Base-by-base conservation (phyloP, 2,888 invertebrate genomes). In the Noctua janthe region DNA sequence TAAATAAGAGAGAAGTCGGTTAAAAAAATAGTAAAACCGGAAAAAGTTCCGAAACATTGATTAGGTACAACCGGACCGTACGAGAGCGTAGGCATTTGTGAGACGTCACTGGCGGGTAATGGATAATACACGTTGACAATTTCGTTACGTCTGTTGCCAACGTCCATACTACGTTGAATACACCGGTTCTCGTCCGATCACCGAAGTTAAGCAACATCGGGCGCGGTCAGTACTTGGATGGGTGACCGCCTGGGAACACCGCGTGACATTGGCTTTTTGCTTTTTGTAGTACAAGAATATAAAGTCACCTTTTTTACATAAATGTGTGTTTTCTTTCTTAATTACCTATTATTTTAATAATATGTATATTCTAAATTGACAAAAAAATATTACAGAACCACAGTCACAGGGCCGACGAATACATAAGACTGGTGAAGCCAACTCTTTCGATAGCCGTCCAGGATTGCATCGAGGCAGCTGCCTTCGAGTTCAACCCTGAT, bases 361-460 rank as follows among this genome's bases (percentile, higher is more conserved):
- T 20, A 20, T 20, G n/a, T 20, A 1, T 23, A 47, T 62, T 49
- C 13, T 49, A 15, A 64, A 39, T 66, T 10, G 15, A 67, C 1
- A 70, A 23, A 47, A 43, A 43, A 20, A n/a, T 29, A 49, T 87
- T 84, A 79, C 95, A 98, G 97, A 98, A 98, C 96, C 98, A 98
- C 81, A 99, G 99, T 91, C 99, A 99, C 94, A 98, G 98, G 92
- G 99, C 99, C 0, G 99, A 99, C 94, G 99, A 99, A 92, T 99
- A 99, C 94, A 98, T 99, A 80, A 98, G 98, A 82, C 97, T 99
- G 80, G 98, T 99, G 29, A 98, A 98, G 90, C 98, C 98, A 64
- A 98, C 98, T 90, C 96, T 99, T 74, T 97, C 98, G n/a, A 94
- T 96, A 71, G 99, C 99, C 0, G 99, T 99, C 0, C 97, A 98